These are phyloP conservation scores for Chondrilla cf. caribensis DNA, from an alignment of 37 sponge, comb jelly and placozoan species.

Conservation along the genomic window DNA sequence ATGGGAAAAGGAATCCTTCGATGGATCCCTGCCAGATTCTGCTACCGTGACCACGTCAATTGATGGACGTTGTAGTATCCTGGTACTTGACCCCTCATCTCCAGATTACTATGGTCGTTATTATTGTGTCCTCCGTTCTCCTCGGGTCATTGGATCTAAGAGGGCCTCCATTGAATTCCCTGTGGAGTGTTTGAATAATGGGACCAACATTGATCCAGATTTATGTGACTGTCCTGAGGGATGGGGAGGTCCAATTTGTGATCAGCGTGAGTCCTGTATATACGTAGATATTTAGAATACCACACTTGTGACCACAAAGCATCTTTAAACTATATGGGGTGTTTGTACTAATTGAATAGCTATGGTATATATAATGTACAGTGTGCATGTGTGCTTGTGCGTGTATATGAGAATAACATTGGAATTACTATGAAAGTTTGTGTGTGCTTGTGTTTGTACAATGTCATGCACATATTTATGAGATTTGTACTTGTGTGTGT, in stretches of 20 bases:
- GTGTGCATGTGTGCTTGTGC: too few species aligned
- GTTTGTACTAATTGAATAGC: too few species aligned
- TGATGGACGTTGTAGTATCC: not conserved
- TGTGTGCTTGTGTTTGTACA: too few species aligned
- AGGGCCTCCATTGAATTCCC: not conserved
- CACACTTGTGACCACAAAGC: too few species aligned
- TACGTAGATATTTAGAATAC: not conserved
- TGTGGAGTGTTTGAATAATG: not conserved
- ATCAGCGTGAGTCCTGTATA: not conserved
- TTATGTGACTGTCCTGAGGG: not conserved
- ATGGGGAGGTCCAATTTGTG: not conserved
- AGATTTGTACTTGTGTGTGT: too few species aligned
- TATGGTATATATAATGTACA: too few species aligned
- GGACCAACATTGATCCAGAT: not conserved
- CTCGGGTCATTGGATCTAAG: not conserved
- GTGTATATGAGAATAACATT: too few species aligned
- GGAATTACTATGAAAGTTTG: too few species aligned
- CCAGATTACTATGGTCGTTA: not conserved
- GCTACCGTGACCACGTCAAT: not conserved
- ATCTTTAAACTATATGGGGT: too few species aligned
- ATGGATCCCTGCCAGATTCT: not conserved
- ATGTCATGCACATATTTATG: too few species aligned
- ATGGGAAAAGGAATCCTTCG: not conserved
- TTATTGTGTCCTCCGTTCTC: not conserved
- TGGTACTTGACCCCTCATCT: not conserved